phyloP scores from a whole-genome alignment of 2,797 vertebrate genomes.

The Centroberyx gerrardi region DNA sequence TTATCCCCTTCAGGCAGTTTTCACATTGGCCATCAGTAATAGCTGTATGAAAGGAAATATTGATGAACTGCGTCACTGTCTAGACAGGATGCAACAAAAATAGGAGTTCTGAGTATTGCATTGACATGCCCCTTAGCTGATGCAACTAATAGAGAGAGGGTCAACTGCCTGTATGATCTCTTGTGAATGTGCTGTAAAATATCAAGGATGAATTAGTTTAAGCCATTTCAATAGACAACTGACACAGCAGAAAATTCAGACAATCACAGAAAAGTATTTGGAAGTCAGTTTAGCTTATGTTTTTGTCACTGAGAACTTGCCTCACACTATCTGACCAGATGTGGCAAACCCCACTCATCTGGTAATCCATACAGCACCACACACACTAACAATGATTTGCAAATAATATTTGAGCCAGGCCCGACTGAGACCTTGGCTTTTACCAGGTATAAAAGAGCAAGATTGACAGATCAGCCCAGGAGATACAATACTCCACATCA shows the following conservation, averaged over 20 bases:
- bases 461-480: neutral
- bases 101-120: slow-evolving; percentile 5
- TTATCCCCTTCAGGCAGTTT: slow-evolving; percentile 20
- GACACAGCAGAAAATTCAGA: neutral
- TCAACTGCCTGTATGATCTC: slow-evolving; percentile 4
- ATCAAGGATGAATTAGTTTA: neutral
- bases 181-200: neutral
- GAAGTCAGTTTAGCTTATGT: neutral
- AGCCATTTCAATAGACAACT: neutral
- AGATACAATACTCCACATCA: neutral
- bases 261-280: neutral
- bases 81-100: slow-evolving; percentile 56
- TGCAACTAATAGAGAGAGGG: neutral
- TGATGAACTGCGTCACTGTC: slow-evolving; percentile 59
- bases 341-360: slow-evolving; percentile 11
- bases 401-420: neutral
- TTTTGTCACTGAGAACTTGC: too few relatives aligned
- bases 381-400: neutral
- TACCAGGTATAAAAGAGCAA: neutral
- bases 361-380: neutral
- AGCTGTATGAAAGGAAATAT: slow-evolving; percentile 43
- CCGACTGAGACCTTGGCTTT: slow-evolving; percentile 6
- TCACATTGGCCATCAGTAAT: slow-evolving; percentile 19
- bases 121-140: slow-evolving; percentile 14
- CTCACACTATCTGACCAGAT: slow-evolving; percentile 3